Evolutionary conservation across 2,113 vertebrate genomes (phyloP), one percentile per base, ranked within the genome.

Genomic region (Clarias gariepinus): DNA sequence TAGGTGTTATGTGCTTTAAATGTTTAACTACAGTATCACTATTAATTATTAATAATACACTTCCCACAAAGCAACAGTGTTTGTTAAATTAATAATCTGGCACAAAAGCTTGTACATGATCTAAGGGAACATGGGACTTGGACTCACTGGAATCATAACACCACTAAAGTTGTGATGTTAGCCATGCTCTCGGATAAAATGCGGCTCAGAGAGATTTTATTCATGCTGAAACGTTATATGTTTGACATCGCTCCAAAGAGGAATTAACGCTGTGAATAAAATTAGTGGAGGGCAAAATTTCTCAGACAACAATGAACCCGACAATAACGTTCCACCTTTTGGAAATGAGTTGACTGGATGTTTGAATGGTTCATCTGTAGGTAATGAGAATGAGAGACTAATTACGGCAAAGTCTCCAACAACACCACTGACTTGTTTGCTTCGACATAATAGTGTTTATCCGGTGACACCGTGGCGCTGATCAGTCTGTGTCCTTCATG

Each of bases 381-480:
- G 60, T 73, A 76, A 83, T 80, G 80, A 83, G 73, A 81, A 60
- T 53, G 68, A 61, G 77, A 80, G 30, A 87, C 87, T 83, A 86
- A 86, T 89, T 63, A 83, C 30, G 71, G 57, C 82, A 87, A 87
- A 85, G 86, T 76, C 57, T 87, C 23, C 30, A 53, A 73, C 66
- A 81, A 64, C 58, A 80, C 52, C 58, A 63, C 53, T 57, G 86
- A 89, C 86, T 78, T 63, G 79, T 60, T 89, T 86, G 68, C 78
- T 55, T 23, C 23, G 52, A 85, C n/a, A 55, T 82, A 82, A 71
- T 68, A 63, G 79, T 77, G 61, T 87, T 87, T 86, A 83, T 13
- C 25, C 60, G 41, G 63, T 71, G 69, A 47, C 76, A 61, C 28
- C 11, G 4, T 82, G 79, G 76, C 25, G 52, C 57, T 64, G 58